Percentiles rank a stretch among this genome's conserved stretches.
Conservation (phyloP, 2,113 vertebrate species). For the Rhinolophus sinicus region DNA sequence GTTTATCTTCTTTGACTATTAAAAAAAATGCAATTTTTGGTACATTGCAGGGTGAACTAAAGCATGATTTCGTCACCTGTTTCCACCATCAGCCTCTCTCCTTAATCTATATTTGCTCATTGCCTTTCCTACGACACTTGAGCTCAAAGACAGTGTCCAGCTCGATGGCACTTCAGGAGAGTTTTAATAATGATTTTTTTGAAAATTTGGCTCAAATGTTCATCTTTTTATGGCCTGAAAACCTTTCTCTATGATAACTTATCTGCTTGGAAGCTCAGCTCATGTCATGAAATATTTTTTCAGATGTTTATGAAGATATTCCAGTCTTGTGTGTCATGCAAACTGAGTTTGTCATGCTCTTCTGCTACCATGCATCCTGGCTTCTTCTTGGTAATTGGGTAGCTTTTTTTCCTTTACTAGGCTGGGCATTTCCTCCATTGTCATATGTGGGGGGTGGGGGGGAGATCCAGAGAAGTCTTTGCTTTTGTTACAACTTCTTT, state of each 20-base stretch:
- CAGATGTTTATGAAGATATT: background rate
- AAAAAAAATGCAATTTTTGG: constrained; percentile 23
- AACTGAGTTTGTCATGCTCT: background rate
- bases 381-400: background rate
- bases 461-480: background rate
- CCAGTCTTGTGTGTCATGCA: background rate
- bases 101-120: background rate
- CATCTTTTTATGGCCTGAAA: background rate
- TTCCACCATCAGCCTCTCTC: background rate
- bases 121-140: background rate
- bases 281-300: background rate
- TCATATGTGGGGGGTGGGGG: background rate
- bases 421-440: background rate
- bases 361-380: background rate
- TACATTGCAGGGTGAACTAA: background rate
- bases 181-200: constrained; percentile 2
- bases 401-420: background rate
- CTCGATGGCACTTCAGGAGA: background rate
- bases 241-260: background rate
- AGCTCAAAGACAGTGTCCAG: background rate
- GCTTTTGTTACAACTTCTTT: background rate
- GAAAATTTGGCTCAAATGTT: background rate
- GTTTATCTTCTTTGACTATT: constrained; percentile 40
- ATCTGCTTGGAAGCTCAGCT: background rate
- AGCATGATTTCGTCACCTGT: background rate